Conservation (phyloP, 2,888 invertebrate genomes). For the Apantesis nais region DNA sequence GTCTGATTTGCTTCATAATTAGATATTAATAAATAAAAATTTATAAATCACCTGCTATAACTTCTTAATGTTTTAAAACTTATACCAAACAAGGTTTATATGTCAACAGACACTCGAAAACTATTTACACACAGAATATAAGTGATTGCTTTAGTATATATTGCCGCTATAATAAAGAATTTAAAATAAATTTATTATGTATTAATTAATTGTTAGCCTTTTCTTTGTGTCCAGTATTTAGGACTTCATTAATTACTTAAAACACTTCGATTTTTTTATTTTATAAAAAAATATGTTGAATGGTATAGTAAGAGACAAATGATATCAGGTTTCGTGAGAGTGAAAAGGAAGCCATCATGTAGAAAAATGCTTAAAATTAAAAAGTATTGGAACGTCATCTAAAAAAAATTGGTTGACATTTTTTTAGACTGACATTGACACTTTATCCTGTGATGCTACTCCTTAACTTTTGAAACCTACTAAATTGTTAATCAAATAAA, state of each 20-base stretch:
- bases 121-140: neutral
- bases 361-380: slow-evolving; percentile 46
- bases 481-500: neutral
- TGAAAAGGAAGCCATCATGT: slow-evolving; percentile 23
- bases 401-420: slow-evolving; percentile 22
- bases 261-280: slow-evolving; percentile 37
- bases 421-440: slow-evolving; percentile 13
- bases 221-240: neutral
- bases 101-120: too few species aligned
- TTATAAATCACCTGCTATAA: slow-evolving; percentile 30
- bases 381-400: slow-evolving; percentile 31
- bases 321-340: slow-evolving; percentile 12
- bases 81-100: neutral
- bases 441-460: neutral
- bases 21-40: neutral
- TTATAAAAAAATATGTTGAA: slow-evolving; percentile 32
- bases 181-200: neutral
- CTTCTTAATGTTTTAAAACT: slow-evolving; percentile 18
- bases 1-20: neutral
- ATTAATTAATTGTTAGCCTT: slow-evolving; percentile 9
- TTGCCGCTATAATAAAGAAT: neutral
- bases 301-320: slow-evolving; percentile 20
- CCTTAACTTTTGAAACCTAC: slow-evolving; percentile 1
- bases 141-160: neutral
- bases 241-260: slow-evolving; percentile 5